Base-by-base conservation (phyloP, 2,797 vertebrate species). In the Spinus olivaceus region DNA sequence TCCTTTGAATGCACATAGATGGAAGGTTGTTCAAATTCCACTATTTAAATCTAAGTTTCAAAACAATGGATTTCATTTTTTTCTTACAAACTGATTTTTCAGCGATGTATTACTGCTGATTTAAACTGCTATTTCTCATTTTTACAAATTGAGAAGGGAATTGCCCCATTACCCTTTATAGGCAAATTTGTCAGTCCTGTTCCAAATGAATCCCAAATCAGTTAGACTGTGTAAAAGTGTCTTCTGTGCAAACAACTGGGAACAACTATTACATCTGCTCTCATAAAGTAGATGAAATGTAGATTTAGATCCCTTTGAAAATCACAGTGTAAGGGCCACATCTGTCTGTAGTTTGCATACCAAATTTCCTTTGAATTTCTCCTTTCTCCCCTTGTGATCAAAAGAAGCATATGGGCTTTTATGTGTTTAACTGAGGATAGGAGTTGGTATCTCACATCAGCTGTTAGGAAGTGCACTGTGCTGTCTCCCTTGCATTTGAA, bases 351-450 rank as follows among this genome's bases (percentile, higher is more conserved):
- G 69, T 74, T 89, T 82, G 54, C 72, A 54, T 91, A 92, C 71
- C 57, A 57, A 87, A 81, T 89, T 84, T 85, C 61, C 28, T 89
- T 67, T 86, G 30, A 70, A 57, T 80, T 80, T 89, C 24, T 90
- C 14, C 51, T 54, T 81, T 70, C 30, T 88, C 44, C 33, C 14
- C 25, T 24, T 0, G 2, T 41, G 71, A 97, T 94, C 92, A 95
- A 93, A 96, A 85, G 81, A 53, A 82, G 32, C 80, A 83, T 81
- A 69, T 94, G 76, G 47, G 42, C 53, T 94, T 95, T 91, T 90
- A 78, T 86, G 71, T 91, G 49, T 88, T 92, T 89, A 77, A 85
- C 30, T 51, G 63, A 92, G 67, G 49, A 87, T 59, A 67, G 42
- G 73, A 65, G 37, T 51, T 87, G 64, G 8, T 88, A 47, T 56